A percentile compares a stretch with the other conserved stretches of the same genome.
phyloP scores from a whole-genome alignment of 1,140 invertebrate genomes.

The Frieseomelitta varia region DNA sequence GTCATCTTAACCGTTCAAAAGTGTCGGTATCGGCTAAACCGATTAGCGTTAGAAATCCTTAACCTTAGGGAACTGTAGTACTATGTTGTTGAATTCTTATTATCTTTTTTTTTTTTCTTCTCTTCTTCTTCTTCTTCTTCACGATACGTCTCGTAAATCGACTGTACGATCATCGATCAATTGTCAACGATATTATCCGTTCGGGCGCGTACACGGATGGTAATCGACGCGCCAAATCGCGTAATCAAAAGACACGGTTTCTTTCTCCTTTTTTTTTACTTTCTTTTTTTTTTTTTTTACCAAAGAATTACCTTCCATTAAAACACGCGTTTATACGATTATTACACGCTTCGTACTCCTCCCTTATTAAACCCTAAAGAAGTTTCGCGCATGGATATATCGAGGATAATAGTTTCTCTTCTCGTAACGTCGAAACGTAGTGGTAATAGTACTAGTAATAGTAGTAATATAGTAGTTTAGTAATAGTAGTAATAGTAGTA shows the following conservation, averaged over 20 bases:
- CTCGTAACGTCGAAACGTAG: background rate
- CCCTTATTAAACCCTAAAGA: background rate
- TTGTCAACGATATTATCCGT: background rate
- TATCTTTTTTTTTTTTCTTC: background rate
- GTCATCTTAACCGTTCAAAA: background rate
- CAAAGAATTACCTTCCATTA: background rate
- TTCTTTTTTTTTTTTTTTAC: background rate
- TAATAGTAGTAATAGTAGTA: background rate
- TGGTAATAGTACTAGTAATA: background rate
- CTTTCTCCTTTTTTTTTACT: no score
- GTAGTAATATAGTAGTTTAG: background rate
- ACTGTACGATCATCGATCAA: background rate
- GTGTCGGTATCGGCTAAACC: background rate
- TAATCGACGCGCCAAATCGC: background rate
- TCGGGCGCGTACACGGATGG: background rate
- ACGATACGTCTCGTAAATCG: background rate
- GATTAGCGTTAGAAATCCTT: background rate
- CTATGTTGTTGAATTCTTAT: background rate
- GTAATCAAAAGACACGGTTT: background rate
- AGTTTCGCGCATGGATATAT: background rate
- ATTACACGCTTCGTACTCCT: background rate
- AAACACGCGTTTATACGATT: background rate
- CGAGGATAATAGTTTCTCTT: conserved; percentile 5
- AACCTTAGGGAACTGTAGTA: background rate
- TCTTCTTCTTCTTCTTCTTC: background rate